Percentiles rank a stretch among this genome's conserved stretches.
Evolutionary conservation across 2,113 vertebrate genomes (phyloP).

Genomic region (Butorides virescens): DNA sequence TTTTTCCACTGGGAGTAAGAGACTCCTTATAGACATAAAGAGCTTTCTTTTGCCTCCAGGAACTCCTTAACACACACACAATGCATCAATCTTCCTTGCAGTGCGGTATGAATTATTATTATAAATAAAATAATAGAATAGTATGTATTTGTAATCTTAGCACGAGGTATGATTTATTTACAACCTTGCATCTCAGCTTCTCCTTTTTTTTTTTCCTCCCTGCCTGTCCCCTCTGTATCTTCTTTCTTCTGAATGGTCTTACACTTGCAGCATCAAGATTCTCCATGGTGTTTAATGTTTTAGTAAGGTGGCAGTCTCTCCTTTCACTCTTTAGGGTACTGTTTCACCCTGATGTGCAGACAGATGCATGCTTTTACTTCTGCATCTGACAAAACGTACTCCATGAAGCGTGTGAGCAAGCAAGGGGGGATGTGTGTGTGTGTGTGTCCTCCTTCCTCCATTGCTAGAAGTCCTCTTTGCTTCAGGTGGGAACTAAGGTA

Average conservation of each 20-base stretch:
- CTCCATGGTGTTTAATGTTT: conserved; percentile 54
- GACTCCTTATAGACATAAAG: neutral
- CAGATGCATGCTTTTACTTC: neutral
- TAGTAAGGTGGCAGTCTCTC: conserved; percentile 32
- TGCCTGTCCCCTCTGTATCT: neutral
- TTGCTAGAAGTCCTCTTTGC: neutral
- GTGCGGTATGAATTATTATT: neutral
- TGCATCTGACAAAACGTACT: neutral
- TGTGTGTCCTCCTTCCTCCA: neutral
- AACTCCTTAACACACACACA: neutral
- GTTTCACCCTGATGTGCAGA: conserved; percentile 15
- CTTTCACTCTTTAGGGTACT: conserved; percentile 26
- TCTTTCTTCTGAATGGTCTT: conserved; percentile 12
- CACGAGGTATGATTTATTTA: conserved; percentile 28
- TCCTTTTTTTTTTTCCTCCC: neutral
- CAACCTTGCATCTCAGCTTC: neutral
- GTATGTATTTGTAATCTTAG: neutral
- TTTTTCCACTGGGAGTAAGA: neutral
- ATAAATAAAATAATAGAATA: neutral
- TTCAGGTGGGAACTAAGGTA: neutral
- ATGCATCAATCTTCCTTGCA: neutral
- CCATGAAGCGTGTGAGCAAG: neutral
- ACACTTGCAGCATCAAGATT: neutral
- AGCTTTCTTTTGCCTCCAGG: neutral
- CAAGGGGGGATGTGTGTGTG: neutral